A percentile compares a stretch with the other conserved stretches of the same genome.
phyloP scores from a whole-genome alignment of 2,113 vertebrate genomes.

The Bungarus multicinctus region DNA sequence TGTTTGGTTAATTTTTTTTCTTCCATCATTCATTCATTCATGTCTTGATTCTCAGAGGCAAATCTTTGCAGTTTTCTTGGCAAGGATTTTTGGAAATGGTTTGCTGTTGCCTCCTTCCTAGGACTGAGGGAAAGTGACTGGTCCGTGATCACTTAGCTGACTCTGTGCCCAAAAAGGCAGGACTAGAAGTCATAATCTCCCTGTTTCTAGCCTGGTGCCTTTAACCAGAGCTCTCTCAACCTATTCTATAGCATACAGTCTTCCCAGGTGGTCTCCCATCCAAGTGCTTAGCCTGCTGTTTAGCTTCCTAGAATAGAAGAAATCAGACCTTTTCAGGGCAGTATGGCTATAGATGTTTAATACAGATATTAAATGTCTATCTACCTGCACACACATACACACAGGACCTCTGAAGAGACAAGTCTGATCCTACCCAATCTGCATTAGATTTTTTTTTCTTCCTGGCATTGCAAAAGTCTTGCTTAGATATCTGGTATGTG shows the following conservation, averaged over 20 bases:
- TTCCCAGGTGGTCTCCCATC: no score
- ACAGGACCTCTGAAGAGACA: not conserved
- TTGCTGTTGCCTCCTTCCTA: not conserved
- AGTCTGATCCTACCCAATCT: not conserved
- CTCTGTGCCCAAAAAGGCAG: not conserved
- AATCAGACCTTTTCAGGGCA: no score
- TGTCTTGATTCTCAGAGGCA: not conserved
- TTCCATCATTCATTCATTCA: not conserved
- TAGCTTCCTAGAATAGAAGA: no score
- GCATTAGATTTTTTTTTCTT: not conserved
- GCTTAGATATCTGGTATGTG: not conserved
- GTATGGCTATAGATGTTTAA: not conserved
- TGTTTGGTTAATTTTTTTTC: not conserved
- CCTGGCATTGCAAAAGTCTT: not conserved
- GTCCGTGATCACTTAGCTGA: not conserved
- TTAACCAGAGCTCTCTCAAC: not conserved
- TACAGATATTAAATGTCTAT: not conserved
- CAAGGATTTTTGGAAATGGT: not conserved
- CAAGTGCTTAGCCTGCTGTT: no score
- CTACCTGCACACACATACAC: no score
- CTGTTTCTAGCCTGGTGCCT: not conserved
- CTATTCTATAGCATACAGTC: no score
- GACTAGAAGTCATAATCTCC: not conserved
- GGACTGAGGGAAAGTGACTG: not conserved
- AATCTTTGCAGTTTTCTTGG: not conserved